These are phyloP conservation scores for Onychomys torridus DNA, from an alignment of 2,797 vertebrate species.

Conservation along the genomic window DNA sequence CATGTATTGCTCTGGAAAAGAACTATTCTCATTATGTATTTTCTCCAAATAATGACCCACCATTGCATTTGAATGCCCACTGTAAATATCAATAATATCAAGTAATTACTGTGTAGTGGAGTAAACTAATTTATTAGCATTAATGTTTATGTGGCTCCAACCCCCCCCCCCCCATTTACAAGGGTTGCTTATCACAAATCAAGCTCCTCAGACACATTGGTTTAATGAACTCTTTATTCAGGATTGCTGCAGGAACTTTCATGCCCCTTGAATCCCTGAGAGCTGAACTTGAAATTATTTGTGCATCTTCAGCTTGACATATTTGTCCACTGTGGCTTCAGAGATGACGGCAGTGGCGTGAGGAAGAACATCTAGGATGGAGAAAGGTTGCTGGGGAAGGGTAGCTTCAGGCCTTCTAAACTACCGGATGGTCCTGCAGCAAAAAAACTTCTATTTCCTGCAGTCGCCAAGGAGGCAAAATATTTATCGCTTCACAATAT, in stretches of 20 bases:
- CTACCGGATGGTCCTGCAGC: conserved; percentile 59
- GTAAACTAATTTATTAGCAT: conserved; percentile 90
- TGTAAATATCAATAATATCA: conserved; percentile 90
- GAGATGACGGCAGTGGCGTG: neutral
- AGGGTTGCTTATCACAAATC: conserved; percentile 89
- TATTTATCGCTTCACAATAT: conserved; percentile 71
- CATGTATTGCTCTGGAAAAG: conserved; percentile 83
- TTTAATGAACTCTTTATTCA: conserved; percentile 89
- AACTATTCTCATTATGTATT: conserved; percentile 88
- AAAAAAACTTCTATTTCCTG: conserved; percentile 68
- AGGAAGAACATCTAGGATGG: neutral
- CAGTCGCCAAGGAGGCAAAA: conserved; percentile 43
- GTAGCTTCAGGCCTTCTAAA: conserved; percentile 76
- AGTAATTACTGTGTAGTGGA: conserved; percentile 88
- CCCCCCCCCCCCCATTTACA: conserved; percentile 78
- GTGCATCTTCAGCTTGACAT: conserved; percentile 85
- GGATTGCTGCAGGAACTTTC: conserved; percentile 86
- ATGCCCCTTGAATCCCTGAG: conserved; percentile 79
- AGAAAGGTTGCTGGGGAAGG: conserved; percentile 57
- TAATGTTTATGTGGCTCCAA: conserved; percentile 87
- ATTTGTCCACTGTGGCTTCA: conserved; percentile 78
- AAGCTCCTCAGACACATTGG: conserved; percentile 85
- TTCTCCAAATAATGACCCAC: conserved; percentile 85
- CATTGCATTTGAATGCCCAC: conserved; percentile 84
- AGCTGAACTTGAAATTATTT: conserved; percentile 87